These are phyloP conservation scores for Drosophila nr. perissopoda DNA, from an alignment of 2,888 invertebrate genomes.

Conservation along the genomic window DNA sequence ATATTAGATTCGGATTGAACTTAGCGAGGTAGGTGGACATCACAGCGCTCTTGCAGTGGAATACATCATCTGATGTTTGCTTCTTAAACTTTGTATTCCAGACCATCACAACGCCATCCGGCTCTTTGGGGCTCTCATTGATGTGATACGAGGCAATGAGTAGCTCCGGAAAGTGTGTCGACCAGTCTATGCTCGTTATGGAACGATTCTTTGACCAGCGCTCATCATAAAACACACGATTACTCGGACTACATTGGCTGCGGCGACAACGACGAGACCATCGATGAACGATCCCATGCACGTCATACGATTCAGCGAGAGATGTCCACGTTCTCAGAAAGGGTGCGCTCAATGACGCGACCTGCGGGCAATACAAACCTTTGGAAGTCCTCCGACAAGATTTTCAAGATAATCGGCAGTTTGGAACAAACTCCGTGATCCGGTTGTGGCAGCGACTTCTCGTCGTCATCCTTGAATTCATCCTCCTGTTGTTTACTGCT, in stretches of 20 bases:
- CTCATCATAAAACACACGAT: conserved; percentile 95
- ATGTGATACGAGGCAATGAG: conserved; percentile 97
- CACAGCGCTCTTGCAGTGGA: conserved; percentile 98
- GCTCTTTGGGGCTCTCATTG: conserved; percentile 98
- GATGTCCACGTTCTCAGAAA: conserved; percentile 97
- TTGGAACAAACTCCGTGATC: too few species aligned
- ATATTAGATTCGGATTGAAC: conserved; percentile 98
- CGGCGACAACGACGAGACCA: too few species aligned
- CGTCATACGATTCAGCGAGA: conserved; percentile 89
- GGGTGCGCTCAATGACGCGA: conserved; percentile 96
- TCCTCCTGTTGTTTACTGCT: too few species aligned
- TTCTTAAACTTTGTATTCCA: conserved; percentile 99
- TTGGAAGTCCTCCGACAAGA: conserved; percentile 96
- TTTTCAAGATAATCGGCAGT: conserved; percentile 87
- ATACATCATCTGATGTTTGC: conserved; percentile 97
- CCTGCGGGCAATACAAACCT: conserved; percentile 96
- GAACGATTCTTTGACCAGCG: conserved; percentile 98
- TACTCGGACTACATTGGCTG: too few species aligned
- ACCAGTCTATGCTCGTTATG: conserved; percentile 98
- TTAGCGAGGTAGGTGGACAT: conserved; percentile 97
- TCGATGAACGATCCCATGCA: too few species aligned
- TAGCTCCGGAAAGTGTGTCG: conserved; percentile 97
- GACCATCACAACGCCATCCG: conserved; percentile 98
- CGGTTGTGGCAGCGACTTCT: too few species aligned
- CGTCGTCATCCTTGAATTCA: too few species aligned